Evolutionary conservation across 2,113 vertebrate species (phyloP).

Genomic region (Eurypyga helias): DNA sequence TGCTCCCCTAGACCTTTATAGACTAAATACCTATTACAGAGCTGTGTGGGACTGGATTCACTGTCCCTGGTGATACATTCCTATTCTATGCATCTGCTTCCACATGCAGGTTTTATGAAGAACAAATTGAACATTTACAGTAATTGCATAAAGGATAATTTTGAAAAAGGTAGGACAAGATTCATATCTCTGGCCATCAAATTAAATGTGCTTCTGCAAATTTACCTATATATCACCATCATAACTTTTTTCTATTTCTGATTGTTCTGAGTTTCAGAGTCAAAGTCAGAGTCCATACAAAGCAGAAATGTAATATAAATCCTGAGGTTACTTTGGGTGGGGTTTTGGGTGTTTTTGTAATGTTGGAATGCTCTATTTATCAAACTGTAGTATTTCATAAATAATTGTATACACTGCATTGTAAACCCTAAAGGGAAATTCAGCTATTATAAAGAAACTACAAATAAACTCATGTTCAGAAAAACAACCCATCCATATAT

Average conservation of each 20-base stretch:
- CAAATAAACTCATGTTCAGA: neutral
- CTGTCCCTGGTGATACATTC: neutral
- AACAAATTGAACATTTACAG: neutral
- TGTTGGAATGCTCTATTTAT: slow-evolving; percentile 50
- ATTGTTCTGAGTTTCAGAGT: neutral
- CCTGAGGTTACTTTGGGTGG: neutral
- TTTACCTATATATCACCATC: neutral
- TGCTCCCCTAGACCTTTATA: neutral
- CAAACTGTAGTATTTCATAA: slow-evolving; percentile 65
- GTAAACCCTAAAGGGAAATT: slow-evolving; percentile 69
- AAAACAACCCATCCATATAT: neutral
- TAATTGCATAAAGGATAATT: neutral
- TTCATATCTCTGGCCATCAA: neutral
- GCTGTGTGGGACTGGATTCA: neutral
- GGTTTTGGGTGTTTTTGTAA: neutral
- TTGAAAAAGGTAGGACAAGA: neutral
- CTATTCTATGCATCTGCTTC: neutral
- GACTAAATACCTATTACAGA: neutral
- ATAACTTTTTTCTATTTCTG: neutral
- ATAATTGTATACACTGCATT: slow-evolving; percentile 62
- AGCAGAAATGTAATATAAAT: slow-evolving; percentile 24
- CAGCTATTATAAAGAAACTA: slow-evolving; percentile 63
- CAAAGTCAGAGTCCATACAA: slow-evolving; percentile 41
- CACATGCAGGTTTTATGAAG: neutral
- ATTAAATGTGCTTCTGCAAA: neutral